Evolutionary conservation across 2,113 vertebrate genomes (phyloP), one percentile per base, ranked within the genome.

Genomic region (Lepus americanus): DNA sequence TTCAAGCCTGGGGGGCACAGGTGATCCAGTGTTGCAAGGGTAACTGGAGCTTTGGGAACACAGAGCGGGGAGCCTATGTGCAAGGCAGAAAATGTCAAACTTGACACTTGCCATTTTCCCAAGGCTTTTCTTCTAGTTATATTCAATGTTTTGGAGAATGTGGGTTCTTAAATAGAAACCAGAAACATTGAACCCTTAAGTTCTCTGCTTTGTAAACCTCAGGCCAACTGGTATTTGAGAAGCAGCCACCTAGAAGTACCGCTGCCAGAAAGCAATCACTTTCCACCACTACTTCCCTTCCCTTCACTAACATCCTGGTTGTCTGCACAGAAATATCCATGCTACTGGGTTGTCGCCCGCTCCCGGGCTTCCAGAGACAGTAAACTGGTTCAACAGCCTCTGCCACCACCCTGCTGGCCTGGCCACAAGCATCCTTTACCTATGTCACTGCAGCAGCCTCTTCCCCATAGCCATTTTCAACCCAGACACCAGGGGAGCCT

Each of bases 51-150:
- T 91, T 49, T 74, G 44, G 59, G 31, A 73, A 63, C 16, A 76
- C 1, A 85, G 20, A 83, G 39, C 22, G 69, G 33, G 31, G n/a
- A 95, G 51, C 29, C 51, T 6, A 73, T 69, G 1, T 76, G 29
- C 61, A 82, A 94, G 87, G 69, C 73, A 90, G 25, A 80, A 93
- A 90, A 76, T 2, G 0, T 44, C 82, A 83, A 51, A 67, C 67
- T 69, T 10, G 25, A 69, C 25, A 17, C n/a, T 69, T 93, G 87
- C 64, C 72, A 76, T 79, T 74, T 86, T 86, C 25, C 1, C 51
- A 83, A 79, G 66, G 61, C 22, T 64, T 78, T 89, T 80, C 33
- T n/a, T 7, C 55, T 39, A 81, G 20, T 10, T 22, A 78, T 51
- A 25, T 22, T 61, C 27, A 73, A 23, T 70, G 49, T 76, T 94